phyloP scores from a whole-genome alignment of 2,888 invertebrate genomes.

The Piscicola geometra region DNA sequence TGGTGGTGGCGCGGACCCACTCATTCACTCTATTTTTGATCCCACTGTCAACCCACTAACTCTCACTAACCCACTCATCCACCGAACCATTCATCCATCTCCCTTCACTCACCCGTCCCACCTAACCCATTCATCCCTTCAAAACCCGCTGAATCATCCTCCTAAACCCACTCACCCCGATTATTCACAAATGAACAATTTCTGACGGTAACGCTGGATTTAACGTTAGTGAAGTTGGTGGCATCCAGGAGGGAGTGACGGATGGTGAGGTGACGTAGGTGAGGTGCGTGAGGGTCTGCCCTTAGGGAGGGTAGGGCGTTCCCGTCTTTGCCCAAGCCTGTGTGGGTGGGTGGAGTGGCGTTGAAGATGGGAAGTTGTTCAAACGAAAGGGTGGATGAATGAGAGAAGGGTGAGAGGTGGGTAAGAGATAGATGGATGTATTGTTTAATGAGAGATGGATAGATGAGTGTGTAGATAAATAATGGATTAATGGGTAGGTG shows the following conservation, averaged over 20 bases:
- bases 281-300: slow-evolving; percentile 66
- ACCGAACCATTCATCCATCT: neutral
- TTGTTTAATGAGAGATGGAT: too few relatives aligned
- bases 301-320: slow-evolving; percentile 51
- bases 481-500: too few relatives aligned
- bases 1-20: too few relatives aligned
- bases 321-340: slow-evolving; percentile 30
- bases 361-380: too few relatives aligned
- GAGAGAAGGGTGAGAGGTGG: too few relatives aligned
- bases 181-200: slow-evolving; percentile 79
- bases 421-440: too few relatives aligned
- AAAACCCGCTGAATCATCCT: neutral
- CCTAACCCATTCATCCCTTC: neutral
- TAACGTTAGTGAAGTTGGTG: slow-evolving; percentile 78
- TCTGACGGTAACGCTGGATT: slow-evolving; percentile 72
- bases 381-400: too few relatives aligned
- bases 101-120: neutral
- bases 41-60: neutral
- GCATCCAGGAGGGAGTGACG: slow-evolving; percentile 86
- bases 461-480: too few relatives aligned
- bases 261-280: slow-evolving; percentile 76
- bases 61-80: neutral
- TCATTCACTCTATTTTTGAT: neutral
- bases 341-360: neutral
- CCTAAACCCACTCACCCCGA: slow-evolving; percentile 58